Evolutionary conservation across 2,113 vertebrate species (phyloP).

Genomic region (Okapia johnstoni): DNA sequence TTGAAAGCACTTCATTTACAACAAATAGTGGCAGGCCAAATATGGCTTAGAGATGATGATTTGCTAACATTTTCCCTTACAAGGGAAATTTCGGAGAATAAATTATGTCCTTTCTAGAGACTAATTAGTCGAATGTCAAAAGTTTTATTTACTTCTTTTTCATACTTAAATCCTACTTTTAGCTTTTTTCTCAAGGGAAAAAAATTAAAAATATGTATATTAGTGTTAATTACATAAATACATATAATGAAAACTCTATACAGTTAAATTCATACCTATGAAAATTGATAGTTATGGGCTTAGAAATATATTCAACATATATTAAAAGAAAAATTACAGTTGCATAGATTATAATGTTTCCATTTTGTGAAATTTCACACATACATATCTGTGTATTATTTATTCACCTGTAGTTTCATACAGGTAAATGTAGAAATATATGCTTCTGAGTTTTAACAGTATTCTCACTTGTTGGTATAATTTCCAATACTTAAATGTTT

Average conservation of each 20-base stretch:
- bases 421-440: not conserved
- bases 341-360: not conserved
- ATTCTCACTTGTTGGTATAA: not conserved
- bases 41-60: not conserved
- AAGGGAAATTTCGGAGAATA: not conserved
- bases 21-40: not conserved
- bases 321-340: not conserved
- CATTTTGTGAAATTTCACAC: not conserved
- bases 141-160: not conserved
- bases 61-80: not conserved
- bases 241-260: not conserved
- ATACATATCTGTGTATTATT: not conserved
- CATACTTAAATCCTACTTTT: not conserved
- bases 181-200: not conserved
- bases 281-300: not conserved
- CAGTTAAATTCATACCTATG: not conserved
- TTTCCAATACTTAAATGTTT: slow-evolving; percentile 17
- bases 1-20: not conserved
- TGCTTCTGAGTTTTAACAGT: not conserved
- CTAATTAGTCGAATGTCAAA: not conserved
- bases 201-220: not conserved
- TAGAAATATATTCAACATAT: not conserved
- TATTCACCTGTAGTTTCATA: not conserved
- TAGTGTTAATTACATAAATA: not conserved
- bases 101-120: not conserved